phyloP scores from a whole-genome alignment of 2,888 invertebrate species.

The Troilus luridus region DNA sequence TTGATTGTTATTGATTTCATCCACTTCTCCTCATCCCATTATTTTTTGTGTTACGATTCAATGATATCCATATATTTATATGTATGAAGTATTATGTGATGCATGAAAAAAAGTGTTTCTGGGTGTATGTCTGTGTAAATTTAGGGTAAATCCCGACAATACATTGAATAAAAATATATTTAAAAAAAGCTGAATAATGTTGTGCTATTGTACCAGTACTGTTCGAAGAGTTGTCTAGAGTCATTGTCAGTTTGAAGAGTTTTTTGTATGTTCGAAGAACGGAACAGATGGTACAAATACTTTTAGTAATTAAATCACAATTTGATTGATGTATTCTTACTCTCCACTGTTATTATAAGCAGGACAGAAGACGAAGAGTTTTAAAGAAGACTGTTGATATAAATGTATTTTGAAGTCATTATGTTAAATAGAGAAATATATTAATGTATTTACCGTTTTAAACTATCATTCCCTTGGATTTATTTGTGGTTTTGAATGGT shows the following conservation, averaged over 20 bases:
- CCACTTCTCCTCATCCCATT: neutral
- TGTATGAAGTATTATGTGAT: constrained; percentile 37
- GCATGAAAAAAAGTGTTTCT: constrained; percentile 37
- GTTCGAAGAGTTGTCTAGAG: constrained; percentile 30
- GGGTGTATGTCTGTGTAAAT: constrained; percentile 45
- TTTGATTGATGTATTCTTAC: constrained; percentile 23
- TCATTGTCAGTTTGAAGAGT: neutral
- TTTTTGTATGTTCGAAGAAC: neutral
- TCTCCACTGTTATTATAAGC: constrained; percentile 52
- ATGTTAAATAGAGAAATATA: constrained; percentile 58
- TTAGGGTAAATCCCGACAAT: constrained; percentile 60
- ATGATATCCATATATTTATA: neutral
- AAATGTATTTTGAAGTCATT: constrained; percentile 56
- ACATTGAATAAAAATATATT: constrained; percentile 49
- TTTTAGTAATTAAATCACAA: constrained; percentile 37
- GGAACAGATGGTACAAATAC: constrained; percentile 39
- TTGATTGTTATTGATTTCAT: neutral
- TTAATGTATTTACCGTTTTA: constrained; percentile 52
- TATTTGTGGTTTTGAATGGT: constrained; percentile 41
- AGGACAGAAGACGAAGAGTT: constrained; percentile 56
- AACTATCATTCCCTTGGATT: constrained; percentile 27
- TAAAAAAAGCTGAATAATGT: constrained; percentile 63
- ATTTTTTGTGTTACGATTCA: constrained; percentile 1
- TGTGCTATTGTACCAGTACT: constrained; percentile 61
- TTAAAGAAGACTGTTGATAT: constrained; percentile 57